phyloP scores from a whole-genome alignment of 2,113 vertebrate species.

The Elephantulus edwardii region DNA sequence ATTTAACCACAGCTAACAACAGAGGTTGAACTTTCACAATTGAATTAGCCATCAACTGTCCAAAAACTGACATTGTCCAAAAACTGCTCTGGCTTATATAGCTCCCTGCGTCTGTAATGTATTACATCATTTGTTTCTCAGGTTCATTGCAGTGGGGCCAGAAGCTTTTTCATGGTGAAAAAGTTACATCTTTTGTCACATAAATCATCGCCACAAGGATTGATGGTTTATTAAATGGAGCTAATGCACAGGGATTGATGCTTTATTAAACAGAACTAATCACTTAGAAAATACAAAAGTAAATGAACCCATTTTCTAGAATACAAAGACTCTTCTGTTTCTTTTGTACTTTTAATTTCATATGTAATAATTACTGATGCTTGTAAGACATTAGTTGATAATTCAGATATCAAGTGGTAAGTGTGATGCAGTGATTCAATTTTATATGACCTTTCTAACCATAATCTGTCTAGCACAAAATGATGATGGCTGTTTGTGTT shows the following conservation, averaged over 20 bases:
- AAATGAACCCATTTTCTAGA: neutral
- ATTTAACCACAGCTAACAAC: neutral
- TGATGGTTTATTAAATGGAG: conserved; percentile 16
- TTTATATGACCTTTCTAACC: neutral
- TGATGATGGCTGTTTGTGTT: too few species aligned
- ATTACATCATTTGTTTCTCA: conserved; percentile 50
- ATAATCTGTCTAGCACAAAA: too few species aligned
- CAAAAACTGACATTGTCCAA: neutral
- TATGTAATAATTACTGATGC: neutral
- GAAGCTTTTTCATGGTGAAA: neutral
- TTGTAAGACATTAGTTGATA: neutral
- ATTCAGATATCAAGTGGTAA: neutral
- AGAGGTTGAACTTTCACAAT: conserved; percentile 50
- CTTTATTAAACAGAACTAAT: conserved; percentile 9
- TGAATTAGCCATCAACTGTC: conserved; percentile 19
- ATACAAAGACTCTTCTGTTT: conserved; percentile 5
- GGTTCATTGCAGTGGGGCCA: neutral
- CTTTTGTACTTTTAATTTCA: neutral
- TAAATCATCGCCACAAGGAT: neutral
- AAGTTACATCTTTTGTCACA: conserved; percentile 19
- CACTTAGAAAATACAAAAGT: neutral
- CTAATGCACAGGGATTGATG: neutral
- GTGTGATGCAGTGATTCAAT: neutral
- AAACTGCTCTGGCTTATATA: neutral
- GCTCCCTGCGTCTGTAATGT: conserved; percentile 37